phyloP scores from a whole-genome alignment of 1,140 invertebrate genomes.

The Ostrea edulis region DNA sequence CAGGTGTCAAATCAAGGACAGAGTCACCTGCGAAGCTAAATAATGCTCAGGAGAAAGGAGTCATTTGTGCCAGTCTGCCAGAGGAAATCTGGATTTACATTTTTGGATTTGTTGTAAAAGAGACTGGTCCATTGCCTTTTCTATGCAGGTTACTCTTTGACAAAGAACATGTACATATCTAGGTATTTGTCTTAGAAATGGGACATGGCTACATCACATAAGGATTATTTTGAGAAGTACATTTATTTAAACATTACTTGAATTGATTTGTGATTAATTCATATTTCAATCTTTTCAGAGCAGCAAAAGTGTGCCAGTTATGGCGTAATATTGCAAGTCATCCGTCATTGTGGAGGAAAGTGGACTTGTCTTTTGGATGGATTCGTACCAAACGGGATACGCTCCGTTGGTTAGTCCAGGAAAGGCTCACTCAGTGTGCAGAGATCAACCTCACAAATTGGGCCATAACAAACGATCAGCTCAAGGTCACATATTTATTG shows the following conservation, averaged over 20 bases:
- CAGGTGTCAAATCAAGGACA: neutral
- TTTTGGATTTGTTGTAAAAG: constrained; percentile 84
- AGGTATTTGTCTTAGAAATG: too few relatives aligned
- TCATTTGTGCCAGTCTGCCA: constrained; percentile 79
- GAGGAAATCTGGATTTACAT: constrained; percentile 85
- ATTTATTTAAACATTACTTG: too few relatives aligned
- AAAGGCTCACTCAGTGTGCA: constrained; percentile 86
- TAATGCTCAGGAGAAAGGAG: neutral
- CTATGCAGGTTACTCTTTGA: constrained; percentile 83
- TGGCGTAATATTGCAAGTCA: constrained; percentile 86
- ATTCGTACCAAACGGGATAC: constrained; percentile 86
- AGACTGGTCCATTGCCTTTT: constrained; percentile 87
- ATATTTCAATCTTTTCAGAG: constrained; percentile 80
- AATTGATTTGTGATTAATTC: too few relatives aligned
- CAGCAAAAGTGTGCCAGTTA: constrained; percentile 87
- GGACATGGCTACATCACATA: too few relatives aligned
- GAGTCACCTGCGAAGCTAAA: neutral
- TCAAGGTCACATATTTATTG: neutral
- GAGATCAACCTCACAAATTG: constrained; percentile 85
- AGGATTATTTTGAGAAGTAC: too few relatives aligned
- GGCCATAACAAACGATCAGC: constrained; percentile 22
- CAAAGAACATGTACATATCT: neutral
- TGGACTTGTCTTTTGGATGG: constrained; percentile 86
- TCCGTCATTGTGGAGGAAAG: constrained; percentile 87
- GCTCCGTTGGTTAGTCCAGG: constrained; percentile 88